Base-by-base conservation (phyloP, 1,140 invertebrate species). In the Solenopsis fugax region DNA sequence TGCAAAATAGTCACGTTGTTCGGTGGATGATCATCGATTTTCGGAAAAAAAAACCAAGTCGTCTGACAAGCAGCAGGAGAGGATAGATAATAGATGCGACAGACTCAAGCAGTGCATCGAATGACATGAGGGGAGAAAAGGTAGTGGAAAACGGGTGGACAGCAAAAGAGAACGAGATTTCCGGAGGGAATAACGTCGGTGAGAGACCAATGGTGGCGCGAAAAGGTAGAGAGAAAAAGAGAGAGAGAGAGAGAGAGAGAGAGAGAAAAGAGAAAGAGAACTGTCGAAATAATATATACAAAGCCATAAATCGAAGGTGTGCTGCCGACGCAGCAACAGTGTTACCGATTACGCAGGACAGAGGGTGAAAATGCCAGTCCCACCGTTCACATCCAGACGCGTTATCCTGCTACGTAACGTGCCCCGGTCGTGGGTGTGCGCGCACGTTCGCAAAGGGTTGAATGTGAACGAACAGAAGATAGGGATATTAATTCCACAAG, bases 401-500 rank as follows among this genome's bases (percentile, higher is more conserved):
- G 34, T 64, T 58, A 60, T 60, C 62, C 52, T 4, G 9, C 6
- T 29, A 34, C 62, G 21, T 50, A 72, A 76, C 45, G 29, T 48
- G 41, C 62, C 56, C 37, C 18, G 37, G 12, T 29, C 29, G 29
- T 29, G 29, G 29, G 67, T 41, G 4, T 24, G 64, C 41, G 88
- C 64, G 41, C 72, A 64, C 58, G 37, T 75, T 54, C 64, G 81
- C 86, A 86, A 76, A 72, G 82, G 87, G 54, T 86, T 82, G 88
- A 62, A 75, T 84, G 56, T 71, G 85, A 81, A 71, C 85, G 76
- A 88, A 78, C 78, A 78, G 90, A 88, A 92, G 91, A 93, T 92
- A 89, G 92, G 88, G 89, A 93, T 93, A 93, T 93, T 93, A 93
- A 93, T 92, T 88, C 80, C 88, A 67, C 88, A 87, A 90, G 92